Evolutionary conservation across 2,888 invertebrate species (phyloP), one percentile per base, ranked within the genome.

Genomic region (Fragum fragum): DNA sequence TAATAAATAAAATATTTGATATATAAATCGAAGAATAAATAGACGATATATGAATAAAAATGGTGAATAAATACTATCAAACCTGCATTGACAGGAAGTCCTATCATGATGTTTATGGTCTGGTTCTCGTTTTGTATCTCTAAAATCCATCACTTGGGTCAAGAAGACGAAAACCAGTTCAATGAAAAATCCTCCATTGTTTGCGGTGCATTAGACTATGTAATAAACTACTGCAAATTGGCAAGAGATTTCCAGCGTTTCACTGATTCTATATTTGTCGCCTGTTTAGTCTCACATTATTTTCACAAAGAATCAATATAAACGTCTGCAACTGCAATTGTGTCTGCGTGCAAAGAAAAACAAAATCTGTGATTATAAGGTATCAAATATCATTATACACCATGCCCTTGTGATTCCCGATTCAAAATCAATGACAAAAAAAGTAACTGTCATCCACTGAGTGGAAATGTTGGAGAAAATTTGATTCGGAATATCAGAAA

Each of bases 71-170:
- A 57, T 23, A 32, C 1, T 7, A 18, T n/a, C 71, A 16, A 71
- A 71, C 71, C 71, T 71, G 55, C 55, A 39, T 36, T 71, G 11
- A 53, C 53, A 53, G 71, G 71, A 71, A 55, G 55, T 55, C 55
- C 71, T 55, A 71, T 55, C 71, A 71, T 71, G 23, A 42, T 66
- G 18, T 26, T 7, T 21, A 36, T 32, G 5, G 66, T 1, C 66
- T 66, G 66, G 21, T 42, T 42, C 66, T 26, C 66, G 32, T 32
- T 23, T 23, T 42, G 16, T 42, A 21, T 36, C 28, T 2, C 6
- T 66, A 42, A 66, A 66, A 23, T 66, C 66, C 66, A 66, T 66
- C 42, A 66, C 36, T 66, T 21, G 21, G 26, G 14, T 3, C 23
- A 21, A 42, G 18, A 42, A 42, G 9, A 21, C 26, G 21, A 18